Percentiles rank a stretch among this genome's conserved stretches.
Evolutionary conservation across 2,888 invertebrate genomes (phyloP).

Genomic region (Helicoverpa assulta): DNA sequence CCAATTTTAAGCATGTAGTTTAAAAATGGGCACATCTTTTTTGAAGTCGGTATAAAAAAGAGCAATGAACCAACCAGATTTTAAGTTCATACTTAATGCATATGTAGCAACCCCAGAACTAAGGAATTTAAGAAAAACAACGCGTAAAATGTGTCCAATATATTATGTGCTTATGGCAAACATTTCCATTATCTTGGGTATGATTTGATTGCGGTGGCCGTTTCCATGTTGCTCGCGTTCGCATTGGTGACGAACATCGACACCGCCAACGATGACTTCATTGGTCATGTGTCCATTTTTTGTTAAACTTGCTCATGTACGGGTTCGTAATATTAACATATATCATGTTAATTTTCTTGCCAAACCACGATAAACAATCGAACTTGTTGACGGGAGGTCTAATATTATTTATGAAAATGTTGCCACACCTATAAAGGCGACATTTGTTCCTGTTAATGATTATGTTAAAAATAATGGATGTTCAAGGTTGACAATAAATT

Average conservation of each 20-base stretch:
- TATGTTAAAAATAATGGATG: background rate
- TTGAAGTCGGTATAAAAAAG: no score
- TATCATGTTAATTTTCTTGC: constrained; percentile 15
- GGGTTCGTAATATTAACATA: constrained; percentile 42
- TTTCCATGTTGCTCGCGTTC: constrained; percentile 51
- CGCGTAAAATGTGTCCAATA: background rate
- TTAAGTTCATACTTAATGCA: no score
- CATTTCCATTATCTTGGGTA: constrained; percentile 3
- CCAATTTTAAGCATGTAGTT: constrained; percentile 41
- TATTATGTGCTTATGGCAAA: constrained; percentile 2
- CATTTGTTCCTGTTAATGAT: background rate
- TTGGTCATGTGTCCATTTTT: constrained; percentile 62
- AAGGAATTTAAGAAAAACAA: constrained; percentile 7
- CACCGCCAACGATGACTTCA: constrained; percentile 64
- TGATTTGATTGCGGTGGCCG: constrained; percentile 36
- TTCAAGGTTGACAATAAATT: constrained; percentile 1
- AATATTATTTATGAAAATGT: background rate
- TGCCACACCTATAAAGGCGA: background rate
- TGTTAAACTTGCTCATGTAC: constrained; percentile 54
- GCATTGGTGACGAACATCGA: constrained; percentile 57
- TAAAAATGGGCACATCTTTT: no score
- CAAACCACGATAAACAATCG: background rate
- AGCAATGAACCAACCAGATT: no score
- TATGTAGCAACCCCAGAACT: no score
- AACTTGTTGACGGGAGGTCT: background rate